These are phyloP conservation scores for Timandra comae DNA, from an alignment of 2,888 invertebrate genomes.

Conservation along the genomic window DNA sequence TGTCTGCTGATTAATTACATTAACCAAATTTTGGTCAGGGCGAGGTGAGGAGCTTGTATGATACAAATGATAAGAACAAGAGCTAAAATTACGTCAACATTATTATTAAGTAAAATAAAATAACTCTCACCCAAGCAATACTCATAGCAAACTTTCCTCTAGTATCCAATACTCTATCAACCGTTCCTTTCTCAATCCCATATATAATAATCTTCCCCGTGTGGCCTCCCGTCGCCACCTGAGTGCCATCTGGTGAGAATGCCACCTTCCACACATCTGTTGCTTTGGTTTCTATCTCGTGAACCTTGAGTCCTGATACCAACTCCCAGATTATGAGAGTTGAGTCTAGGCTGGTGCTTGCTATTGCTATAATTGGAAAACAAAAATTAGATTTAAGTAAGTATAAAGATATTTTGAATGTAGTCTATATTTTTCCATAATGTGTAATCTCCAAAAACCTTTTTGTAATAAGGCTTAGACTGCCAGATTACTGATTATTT, in stretches of 20 bases:
- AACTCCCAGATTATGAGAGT: slow-evolving; percentile 94
- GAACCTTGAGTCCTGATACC: slow-evolving; percentile 86
- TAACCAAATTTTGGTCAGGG: no score
- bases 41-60: no score
- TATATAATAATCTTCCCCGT: slow-evolving; percentile 94
- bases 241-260: slow-evolving; percentile 93
- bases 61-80: no score
- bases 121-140: slow-evolving; percentile 95
- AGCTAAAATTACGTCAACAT: no score
- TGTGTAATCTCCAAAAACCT: no score
- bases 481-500: no score
- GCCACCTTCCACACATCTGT: slow-evolving; percentile 95
- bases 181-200: slow-evolving; percentile 87
- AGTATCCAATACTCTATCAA: slow-evolving; percentile 90
- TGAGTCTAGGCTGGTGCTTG: slow-evolving; percentile 94
- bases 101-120: slow-evolving; percentile 18
- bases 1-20: no score
- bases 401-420: no score
- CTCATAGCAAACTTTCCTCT: slow-evolving; percentile 95
- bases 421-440: no score
- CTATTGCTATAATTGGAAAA: slow-evolving; percentile 77
- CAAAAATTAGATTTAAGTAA: no score
- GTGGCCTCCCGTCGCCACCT: slow-evolving; percentile 93
- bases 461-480: no score
- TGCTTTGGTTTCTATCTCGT: slow-evolving; percentile 89